These are phyloP conservation scores for Mesorhabditis sp. DNA, from an alignment of 2,888 invertebrate genomes.

Conservation along the genomic window DNA sequence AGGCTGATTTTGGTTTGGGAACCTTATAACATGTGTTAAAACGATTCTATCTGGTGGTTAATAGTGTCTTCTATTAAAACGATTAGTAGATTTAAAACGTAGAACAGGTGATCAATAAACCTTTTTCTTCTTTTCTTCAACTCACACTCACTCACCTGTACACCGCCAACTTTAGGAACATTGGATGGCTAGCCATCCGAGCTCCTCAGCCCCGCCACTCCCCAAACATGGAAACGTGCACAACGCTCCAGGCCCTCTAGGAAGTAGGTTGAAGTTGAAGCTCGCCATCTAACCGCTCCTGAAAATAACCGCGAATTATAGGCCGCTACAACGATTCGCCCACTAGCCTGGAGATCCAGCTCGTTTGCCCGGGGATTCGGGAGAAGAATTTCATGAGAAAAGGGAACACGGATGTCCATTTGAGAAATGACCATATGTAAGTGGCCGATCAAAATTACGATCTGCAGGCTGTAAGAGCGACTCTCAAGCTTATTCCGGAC, in stretches of 20 bases:
- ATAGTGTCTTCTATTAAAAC: too few relatives aligned
- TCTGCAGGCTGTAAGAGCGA: background rate
- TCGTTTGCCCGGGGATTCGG: constrained; percentile 35
- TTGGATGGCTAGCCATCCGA: background rate
- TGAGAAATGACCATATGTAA: constrained; percentile 35
- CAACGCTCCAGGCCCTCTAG: background rate
- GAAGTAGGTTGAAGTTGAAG: background rate
- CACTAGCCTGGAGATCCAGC: constrained; percentile 27
- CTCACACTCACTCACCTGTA: background rate
- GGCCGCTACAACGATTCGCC: constrained; percentile 28
- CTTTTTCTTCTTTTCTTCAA: background rate
- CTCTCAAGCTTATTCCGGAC: background rate
- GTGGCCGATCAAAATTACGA: constrained; percentile 7
- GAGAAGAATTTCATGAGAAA: constrained; percentile 32
- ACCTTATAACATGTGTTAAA: too few relatives aligned
- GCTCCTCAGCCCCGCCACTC: constrained; percentile 3
- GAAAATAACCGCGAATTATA: constrained; percentile 10
- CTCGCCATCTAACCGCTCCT: background rate
- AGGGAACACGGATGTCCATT: constrained; percentile 35
- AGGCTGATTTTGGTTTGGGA: too few relatives aligned
- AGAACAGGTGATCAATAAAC: too few relatives aligned
- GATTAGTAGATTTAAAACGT: too few relatives aligned
- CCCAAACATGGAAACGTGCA: constrained; percentile 6
- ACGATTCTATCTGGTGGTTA: too few relatives aligned
- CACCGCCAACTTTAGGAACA: background rate